These are phyloP conservation scores for Agrotis clavis DNA, from an alignment of 2,888 invertebrate species.

Conservation along the genomic window DNA sequence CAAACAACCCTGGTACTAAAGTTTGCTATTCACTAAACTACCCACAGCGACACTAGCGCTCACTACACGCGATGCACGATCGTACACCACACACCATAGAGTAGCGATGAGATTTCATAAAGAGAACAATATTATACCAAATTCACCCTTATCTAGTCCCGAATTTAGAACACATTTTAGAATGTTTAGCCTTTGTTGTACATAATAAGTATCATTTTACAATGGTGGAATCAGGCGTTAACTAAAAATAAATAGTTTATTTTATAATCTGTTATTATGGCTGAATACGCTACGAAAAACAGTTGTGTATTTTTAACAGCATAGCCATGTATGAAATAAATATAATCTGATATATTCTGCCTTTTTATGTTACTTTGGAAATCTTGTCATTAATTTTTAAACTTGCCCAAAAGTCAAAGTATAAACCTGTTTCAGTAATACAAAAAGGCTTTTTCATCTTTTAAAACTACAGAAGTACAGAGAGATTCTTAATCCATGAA, in stretches of 20 bases:
- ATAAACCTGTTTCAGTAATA: neutral
- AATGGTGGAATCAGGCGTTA: conserved; percentile 52
- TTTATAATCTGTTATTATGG: conserved; percentile 67
- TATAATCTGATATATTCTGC: conserved; percentile 17
- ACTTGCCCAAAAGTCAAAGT: neutral
- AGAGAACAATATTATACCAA: too few species aligned
- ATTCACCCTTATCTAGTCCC: neutral
- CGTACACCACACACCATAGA: too few species aligned
- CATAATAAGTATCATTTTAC: neutral
- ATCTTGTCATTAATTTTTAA: too few species aligned
- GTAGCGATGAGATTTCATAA: too few species aligned
- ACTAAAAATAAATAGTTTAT: conserved; percentile 56
- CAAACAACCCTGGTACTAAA: too few species aligned
- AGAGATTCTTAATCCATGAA: conserved; percentile 1
- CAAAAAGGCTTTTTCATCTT: neutral
- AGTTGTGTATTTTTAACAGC: conserved; percentile 67
- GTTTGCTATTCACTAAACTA: too few species aligned
- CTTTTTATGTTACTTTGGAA: neutral
- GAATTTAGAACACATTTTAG: neutral
- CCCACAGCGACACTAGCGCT: too few species aligned
- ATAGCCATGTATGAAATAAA: conserved; percentile 69
- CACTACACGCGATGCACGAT: too few species aligned
- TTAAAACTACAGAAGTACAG: neutral
- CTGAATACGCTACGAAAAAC: conserved; percentile 66
- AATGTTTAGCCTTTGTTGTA: neutral